These are phyloP conservation scores for Phortica okadai DNA, from an alignment of 2,888 invertebrate species.

Conservation along the genomic window DNA sequence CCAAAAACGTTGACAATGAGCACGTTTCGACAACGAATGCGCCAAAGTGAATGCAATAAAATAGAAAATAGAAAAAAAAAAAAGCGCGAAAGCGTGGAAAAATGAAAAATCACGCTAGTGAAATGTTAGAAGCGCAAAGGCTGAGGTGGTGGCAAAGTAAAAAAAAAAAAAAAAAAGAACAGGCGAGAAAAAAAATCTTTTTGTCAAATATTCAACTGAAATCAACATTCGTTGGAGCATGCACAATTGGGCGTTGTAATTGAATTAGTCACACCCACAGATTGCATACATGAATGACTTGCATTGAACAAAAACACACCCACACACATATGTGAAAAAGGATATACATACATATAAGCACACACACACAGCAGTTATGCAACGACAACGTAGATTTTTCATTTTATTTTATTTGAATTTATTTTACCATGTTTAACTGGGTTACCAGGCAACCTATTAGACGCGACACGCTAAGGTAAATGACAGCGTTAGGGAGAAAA, in stretches of 20 bases:
- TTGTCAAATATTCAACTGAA: constrained; percentile 29
- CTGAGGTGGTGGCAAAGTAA: not conserved
- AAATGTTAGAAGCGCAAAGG: constrained; percentile 27
- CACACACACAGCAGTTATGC: not conserved
- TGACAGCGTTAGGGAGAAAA: not conserved
- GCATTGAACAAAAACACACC: constrained; percentile 33
- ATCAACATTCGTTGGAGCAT: constrained; percentile 56
- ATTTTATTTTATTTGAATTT: constrained; percentile 62
- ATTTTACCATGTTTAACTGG: constrained; percentile 56
- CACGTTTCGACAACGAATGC: constrained; percentile 19
- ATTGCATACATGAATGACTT: constrained; percentile 72
- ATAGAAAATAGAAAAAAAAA: constrained; percentile 49
- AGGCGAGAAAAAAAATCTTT: constrained; percentile 11
- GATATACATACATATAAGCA: not conserved
- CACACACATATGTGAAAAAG: constrained; percentile 22
- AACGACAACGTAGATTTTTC: constrained; percentile 35
- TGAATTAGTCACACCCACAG: constrained; percentile 72
- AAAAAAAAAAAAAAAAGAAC: not conserved
- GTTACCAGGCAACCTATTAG: constrained; percentile 65
- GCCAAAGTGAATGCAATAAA: constrained; percentile 52
- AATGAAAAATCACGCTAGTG: constrained; percentile 65
- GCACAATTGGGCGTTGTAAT: constrained; percentile 72
- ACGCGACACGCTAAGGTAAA: not conserved
- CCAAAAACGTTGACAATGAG: constrained; percentile 28
- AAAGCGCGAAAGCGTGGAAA: constrained; percentile 61